A percentile compares a stretch with the other conserved stretches of the same genome.
Evolutionary conservation across 2,113 vertebrate species (phyloP).

Genomic region (Microcebus ravelobensis): DNA sequence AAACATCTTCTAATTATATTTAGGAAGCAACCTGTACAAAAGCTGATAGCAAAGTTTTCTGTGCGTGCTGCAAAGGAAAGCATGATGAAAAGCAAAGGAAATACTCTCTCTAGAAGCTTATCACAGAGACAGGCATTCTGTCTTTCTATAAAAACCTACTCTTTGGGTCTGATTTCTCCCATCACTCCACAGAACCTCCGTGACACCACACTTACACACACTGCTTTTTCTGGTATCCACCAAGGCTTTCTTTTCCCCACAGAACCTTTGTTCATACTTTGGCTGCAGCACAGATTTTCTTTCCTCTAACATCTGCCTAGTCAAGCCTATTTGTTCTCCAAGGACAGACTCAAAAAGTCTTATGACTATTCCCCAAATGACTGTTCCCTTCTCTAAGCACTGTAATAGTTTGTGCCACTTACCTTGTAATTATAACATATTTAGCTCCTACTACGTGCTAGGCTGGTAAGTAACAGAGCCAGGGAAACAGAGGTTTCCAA

Average conservation of each 20-base stretch:
- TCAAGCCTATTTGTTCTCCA: background rate
- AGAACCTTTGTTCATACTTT: too few relatives aligned
- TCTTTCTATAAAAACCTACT: background rate
- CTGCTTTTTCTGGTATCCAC: background rate
- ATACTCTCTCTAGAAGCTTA: background rate
- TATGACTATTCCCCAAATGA: background rate
- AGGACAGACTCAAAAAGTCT: background rate
- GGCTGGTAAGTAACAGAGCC: background rate
- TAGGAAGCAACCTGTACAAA: background rate
- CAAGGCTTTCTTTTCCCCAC: background rate
- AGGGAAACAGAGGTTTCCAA: background rate
- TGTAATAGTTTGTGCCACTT: background rate
- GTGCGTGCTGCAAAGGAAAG: background rate
- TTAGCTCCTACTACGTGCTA: background rate
- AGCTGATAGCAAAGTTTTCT: background rate
- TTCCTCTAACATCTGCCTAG: background rate
- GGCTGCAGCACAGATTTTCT: background rate
- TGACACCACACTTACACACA: background rate
- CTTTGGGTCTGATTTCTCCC: background rate
- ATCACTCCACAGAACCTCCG: background rate
- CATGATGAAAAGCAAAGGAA: background rate
- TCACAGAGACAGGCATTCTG: background rate
- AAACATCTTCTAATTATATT: constrained; percentile 40
- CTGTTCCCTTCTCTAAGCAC: background rate
- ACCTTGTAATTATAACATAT: background rate